Evolutionary conservation across 2,113 vertebrate genomes (phyloP).

Genomic region (Morone saxatilis): DNA sequence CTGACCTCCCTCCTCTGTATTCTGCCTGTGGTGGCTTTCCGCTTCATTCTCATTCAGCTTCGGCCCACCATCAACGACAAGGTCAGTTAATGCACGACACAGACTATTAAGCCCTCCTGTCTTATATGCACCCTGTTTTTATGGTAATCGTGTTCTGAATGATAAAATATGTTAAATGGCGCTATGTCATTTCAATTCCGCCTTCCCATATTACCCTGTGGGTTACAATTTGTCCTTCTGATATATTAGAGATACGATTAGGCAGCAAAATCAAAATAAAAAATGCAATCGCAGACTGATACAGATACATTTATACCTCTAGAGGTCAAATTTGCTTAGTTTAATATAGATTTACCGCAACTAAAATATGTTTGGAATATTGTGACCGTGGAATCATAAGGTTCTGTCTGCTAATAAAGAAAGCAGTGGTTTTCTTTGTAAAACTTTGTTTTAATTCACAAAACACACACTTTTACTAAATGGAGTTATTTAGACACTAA

Average conservation of each 20-base stretch:
- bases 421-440: too few relatives aligned
- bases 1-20: slow-evolving; percentile 89
- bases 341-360: not conserved
- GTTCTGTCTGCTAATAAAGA: too few relatives aligned
- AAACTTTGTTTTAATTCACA: too few relatives aligned
- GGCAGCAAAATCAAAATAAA: too few relatives aligned
- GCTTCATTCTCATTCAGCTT: slow-evolving; percentile 87
- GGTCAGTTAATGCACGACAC: slow-evolving; percentile 77
- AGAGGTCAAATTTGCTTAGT: not conserved
- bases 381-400: too few relatives aligned
- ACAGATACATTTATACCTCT: not conserved
- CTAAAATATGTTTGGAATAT: not conserved
- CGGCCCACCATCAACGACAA: slow-evolving; percentile 88
- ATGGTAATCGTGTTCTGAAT: not conserved
- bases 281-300: too few relatives aligned
- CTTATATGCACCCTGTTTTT: not conserved
- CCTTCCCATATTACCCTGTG: not conserved
- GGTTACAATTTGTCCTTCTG: not conserved
- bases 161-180: too few relatives aligned
- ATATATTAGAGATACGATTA: too few relatives aligned
- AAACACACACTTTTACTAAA: too few relatives aligned
- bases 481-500: too few relatives aligned
- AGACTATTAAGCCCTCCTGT: not conserved
- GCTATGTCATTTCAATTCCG: not conserved
- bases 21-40: slow-evolving; percentile 87